Conservation (phyloP, 2,888 invertebrate genomes). For the Vesta saturnalis region DNA sequence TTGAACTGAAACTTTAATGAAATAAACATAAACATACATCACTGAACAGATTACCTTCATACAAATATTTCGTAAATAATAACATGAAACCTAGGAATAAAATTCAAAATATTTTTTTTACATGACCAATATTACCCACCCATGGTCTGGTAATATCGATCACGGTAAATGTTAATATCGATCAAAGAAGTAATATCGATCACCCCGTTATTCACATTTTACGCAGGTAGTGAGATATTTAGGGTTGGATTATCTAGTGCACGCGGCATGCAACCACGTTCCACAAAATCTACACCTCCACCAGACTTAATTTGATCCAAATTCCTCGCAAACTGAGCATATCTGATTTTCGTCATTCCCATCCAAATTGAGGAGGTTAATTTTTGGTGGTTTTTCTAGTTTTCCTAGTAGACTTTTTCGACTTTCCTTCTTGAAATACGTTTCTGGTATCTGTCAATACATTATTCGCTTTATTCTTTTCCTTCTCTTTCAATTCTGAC, state of each 20-base stretch:
- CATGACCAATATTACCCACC: neutral
- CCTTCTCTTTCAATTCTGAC: constrained; percentile 4
- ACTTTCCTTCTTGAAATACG: neutral
- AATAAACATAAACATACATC: neutral
- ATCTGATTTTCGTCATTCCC: constrained; percentile 1
- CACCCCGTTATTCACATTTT: neutral
- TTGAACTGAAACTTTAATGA: too few species aligned
- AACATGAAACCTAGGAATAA: neutral
- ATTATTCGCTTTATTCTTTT: neutral
- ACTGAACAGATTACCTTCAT: constrained; percentile 2
- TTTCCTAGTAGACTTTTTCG: neutral
- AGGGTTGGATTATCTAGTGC: neutral
- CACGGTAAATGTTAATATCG: neutral
- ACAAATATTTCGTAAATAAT: constrained; percentile 7
- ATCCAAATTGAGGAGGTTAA: neutral
- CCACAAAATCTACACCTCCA: neutral
- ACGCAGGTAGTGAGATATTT: neutral
- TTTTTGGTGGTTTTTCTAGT: neutral
- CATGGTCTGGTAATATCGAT: neutral
- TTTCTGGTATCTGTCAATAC: constrained; percentile 2
- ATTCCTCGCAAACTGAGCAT: constrained; percentile 1
- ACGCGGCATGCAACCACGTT: constrained; percentile 2
- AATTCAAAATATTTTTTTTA: constrained; percentile 2
- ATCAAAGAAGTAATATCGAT: neutral
- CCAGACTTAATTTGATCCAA: constrained; percentile 3